Base-by-base conservation (phyloP, 37 sponge, comb jelly and placozoan genomes). In the Halichondria panicea region DNA sequence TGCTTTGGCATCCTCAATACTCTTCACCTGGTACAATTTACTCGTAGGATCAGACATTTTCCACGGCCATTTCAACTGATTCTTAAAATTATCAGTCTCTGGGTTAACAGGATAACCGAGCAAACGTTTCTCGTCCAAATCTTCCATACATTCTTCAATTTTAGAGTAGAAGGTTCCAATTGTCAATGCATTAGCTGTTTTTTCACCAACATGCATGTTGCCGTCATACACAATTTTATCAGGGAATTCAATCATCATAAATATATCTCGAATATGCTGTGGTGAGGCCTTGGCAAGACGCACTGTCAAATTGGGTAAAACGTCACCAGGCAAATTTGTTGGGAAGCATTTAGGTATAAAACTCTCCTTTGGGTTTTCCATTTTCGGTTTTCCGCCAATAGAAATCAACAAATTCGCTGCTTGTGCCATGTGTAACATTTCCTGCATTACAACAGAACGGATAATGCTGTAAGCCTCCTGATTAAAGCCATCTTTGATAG, bases 131-230 rank as follows among this genome's bases (percentile, higher is more conserved):
- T 46, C 55, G 25, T 38, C 72, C 25, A 48, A 56, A 3, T 35
- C 2, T 13, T 71, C 54, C 11, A 81, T 72, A 63, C 87, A 82
- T 4, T 63, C 3, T 1, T 32, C 2, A 30, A 91, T 86, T 55
- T 85, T 76, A 31, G 41, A 35, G 34, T 91, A 91, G 39, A 91
- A 91, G 31, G 55, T 30, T 63, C 83, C 87, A 48, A 91, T 86
- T 1, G 87, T 91, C 27, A 22, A 43, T 40, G 43, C 19, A 7
- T 54, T 19, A 54, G 3, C 13, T 7, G 39, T 64, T 19, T 72
- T 50, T 54, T 50, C 55, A 11, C 9, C 19, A 27, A 33, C 39
- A 34, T 72, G 71, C 4, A 37, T n/a, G n/a, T n/a, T n/a, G n/a
- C n/a, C n/a, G n/a, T 37, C 73, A 38, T 61, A 28, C n/a, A 37